phyloP scores from a whole-genome alignment of 2,888 invertebrate species.

The Eristalis tenax region DNA sequence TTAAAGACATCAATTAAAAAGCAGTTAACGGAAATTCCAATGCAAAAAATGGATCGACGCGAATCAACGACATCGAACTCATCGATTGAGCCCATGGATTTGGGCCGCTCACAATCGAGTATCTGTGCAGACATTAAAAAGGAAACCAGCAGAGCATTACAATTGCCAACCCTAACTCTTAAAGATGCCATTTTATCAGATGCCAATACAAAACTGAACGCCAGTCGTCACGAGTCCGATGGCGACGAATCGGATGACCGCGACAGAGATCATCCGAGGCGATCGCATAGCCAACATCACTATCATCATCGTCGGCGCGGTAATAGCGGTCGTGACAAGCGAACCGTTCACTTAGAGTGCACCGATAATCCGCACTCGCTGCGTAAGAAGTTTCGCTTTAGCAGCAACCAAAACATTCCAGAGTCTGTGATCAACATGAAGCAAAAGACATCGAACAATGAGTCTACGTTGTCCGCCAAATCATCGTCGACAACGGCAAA shows the following conservation, averaged over 20 bases:
- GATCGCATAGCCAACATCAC: slow-evolving; percentile 73
- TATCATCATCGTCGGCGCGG: slow-evolving; percentile 77
- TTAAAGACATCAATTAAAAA: slow-evolving; percentile 64
- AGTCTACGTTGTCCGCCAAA: slow-evolving; percentile 57
- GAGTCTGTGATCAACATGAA: slow-evolving; percentile 61
- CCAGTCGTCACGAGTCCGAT: slow-evolving; percentile 69
- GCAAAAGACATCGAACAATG: slow-evolving; percentile 60
- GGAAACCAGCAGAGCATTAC: slow-evolving; percentile 25
- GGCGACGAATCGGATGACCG: slow-evolving; percentile 68
- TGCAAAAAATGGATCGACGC: slow-evolving; percentile 78
- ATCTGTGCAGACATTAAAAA: slow-evolving; percentile 73
- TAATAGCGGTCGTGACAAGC: slow-evolving; percentile 74
- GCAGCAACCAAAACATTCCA: slow-evolving; percentile 69
- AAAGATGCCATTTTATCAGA: slow-evolving; percentile 68
- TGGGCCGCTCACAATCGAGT: slow-evolving; percentile 79
- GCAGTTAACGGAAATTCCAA: slow-evolving; percentile 55
- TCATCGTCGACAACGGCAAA: slow-evolving; percentile 31
- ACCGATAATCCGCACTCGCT: slow-evolving; percentile 78
- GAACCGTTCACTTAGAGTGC: slow-evolving; percentile 75
- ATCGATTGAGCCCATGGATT: slow-evolving; percentile 80
- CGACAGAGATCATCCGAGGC: slow-evolving; percentile 44
- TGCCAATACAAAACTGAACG: slow-evolving; percentile 58
- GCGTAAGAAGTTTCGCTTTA: slow-evolving; percentile 80
- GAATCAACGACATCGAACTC: slow-evolving; percentile 80
- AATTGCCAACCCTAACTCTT: slow-evolving; percentile 47